Percentiles rank a stretch among this genome's conserved stretches.
Conservation (phyloP, 2,113 vertebrate species). For the Periophthalmodon schlosseri region DNA sequence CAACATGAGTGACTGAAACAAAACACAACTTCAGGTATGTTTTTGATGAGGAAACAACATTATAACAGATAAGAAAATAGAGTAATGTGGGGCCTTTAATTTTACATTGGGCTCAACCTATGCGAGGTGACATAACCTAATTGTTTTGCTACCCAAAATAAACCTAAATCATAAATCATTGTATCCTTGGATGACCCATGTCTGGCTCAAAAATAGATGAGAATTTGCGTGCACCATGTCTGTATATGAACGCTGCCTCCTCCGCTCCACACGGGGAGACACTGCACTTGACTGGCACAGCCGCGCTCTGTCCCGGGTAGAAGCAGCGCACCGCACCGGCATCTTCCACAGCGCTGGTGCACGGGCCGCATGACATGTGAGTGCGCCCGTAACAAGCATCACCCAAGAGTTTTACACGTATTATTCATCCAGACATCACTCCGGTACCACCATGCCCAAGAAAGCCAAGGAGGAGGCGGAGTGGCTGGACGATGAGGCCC, state of each 20-base stretch:
- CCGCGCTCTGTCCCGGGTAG: neutral
- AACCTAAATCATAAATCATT: no score
- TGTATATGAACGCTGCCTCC: neutral
- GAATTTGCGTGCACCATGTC: no score
- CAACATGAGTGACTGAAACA: no score
- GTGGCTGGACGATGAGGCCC: constrained; percentile 74
- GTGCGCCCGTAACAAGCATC: neutral
- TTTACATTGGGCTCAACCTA: no score
- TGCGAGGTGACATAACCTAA: no score
- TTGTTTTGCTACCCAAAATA: no score
- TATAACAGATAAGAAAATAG: no score
- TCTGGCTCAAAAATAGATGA: neutral
- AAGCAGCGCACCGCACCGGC: constrained; percentile 10
- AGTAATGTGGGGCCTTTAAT: no score
- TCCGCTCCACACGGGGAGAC: constrained; percentile 1
- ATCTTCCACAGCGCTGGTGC: neutral
- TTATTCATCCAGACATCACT: neutral
- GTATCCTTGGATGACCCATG: neutral
- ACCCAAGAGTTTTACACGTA: neutral
- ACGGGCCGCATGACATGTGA: constrained; percentile 52
- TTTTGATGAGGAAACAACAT: no score
- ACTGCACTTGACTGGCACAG: neutral
- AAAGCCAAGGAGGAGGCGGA: constrained; percentile 74
- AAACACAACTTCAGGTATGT: no score
- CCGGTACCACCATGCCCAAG: constrained; percentile 68